phyloP scores from a whole-genome alignment of 2,888 invertebrate genomes.

The Subacronicta megacephala region DNA sequence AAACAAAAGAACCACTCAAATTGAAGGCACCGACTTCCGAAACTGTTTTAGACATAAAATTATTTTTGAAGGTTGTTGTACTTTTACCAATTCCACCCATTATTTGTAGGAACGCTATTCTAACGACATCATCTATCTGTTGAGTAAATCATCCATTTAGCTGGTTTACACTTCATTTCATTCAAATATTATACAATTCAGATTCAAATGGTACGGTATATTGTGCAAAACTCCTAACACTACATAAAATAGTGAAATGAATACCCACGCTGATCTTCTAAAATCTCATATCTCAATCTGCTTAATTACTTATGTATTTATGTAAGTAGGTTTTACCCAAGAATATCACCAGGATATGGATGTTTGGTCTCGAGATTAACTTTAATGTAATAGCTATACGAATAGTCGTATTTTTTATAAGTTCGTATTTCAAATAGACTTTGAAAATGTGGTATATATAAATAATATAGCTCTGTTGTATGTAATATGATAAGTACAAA shows the following conservation, averaged over 20 bases:
- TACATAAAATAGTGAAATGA: slow-evolving; percentile 4
- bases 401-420: too few relatives aligned
- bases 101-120: neutral
- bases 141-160: neutral
- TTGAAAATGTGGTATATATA: too few relatives aligned
- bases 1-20: too few relatives aligned
- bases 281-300: too few relatives aligned
- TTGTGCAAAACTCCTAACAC: neutral
- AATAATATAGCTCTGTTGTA: neutral
- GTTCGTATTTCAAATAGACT: too few relatives aligned
- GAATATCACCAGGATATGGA: slow-evolving; percentile 11
- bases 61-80: too few relatives aligned
- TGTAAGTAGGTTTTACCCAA: slow-evolving; percentile 1
- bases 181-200: neutral
- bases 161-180: too few relatives aligned
- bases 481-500: neutral
- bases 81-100: neutral
- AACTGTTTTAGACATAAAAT: too few relatives aligned
- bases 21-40: too few relatives aligned
- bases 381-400: neutral
- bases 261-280: slow-evolving; percentile 3
- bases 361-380: slow-evolving; percentile 16
- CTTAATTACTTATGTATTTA: slow-evolving; percentile 9
- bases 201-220: neutral
- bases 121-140: neutral